Conservation (phyloP, 1,140 invertebrate species). For the Acyrthosiphon pisum region DNA sequence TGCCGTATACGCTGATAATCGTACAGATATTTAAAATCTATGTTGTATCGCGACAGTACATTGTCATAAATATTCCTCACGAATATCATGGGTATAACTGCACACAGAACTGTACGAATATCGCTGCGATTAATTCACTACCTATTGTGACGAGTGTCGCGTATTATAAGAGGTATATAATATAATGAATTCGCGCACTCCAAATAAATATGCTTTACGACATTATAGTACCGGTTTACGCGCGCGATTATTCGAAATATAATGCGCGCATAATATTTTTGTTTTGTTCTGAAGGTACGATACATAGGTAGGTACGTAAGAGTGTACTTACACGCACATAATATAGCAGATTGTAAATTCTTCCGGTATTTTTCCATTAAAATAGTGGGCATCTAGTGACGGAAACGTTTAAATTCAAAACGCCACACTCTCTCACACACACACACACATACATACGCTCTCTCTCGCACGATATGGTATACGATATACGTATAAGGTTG, state of each 20-base stretch:
- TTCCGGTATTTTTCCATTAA: conserved; percentile 2
- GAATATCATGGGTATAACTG: not conserved
- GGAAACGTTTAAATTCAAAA: conserved; percentile 42
- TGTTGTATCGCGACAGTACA: not conserved
- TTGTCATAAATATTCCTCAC: not conserved
- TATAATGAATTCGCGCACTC: not conserved
- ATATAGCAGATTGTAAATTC: not conserved
- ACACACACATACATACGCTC: too few species aligned
- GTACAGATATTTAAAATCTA: not conserved
- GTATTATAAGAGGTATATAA: not conserved
- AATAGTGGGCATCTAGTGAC: not conserved
- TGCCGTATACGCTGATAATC: not conserved
- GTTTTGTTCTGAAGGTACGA: not conserved
- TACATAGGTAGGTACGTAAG: too few species aligned
- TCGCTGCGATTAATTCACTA: not conserved
- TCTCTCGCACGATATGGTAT: too few species aligned
- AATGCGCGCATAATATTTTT: not conserved
- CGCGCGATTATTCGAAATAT: not conserved
- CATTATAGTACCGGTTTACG: not conserved
- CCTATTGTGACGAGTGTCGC: not conserved
- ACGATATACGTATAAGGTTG: not conserved
- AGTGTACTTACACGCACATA: not conserved
- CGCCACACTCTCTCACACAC: too few species aligned
- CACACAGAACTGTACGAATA: not conserved
- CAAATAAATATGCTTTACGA: not conserved